phyloP scores from a whole-genome alignment of 2,113 vertebrate genomes.

The Sciurus niger region DNA sequence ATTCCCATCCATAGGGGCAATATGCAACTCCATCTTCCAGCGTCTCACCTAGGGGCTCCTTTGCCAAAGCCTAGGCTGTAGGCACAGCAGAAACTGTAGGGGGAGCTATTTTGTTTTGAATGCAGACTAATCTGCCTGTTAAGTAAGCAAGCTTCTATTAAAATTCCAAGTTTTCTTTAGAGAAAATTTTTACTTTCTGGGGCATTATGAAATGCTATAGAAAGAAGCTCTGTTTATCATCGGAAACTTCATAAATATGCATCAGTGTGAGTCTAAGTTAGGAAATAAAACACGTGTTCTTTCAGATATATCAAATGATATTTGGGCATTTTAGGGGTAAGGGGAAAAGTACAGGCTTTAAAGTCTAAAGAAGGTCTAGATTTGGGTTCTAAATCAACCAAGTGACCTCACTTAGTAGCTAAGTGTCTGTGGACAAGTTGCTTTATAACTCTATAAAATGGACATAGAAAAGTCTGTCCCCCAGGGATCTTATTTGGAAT shows the following conservation, averaged over 20 bases:
- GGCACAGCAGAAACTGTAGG: conserved; percentile 38
- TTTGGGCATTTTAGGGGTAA: neutral
- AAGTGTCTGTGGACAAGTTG: neutral
- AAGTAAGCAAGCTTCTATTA: neutral
- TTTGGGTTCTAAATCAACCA: neutral
- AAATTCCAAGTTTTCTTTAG: neutral
- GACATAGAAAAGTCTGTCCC: neutral
- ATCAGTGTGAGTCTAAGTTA: neutral
- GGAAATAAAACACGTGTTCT: neutral
- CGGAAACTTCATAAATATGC: neutral
- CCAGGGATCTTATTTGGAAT: neutral
- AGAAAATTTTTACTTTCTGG: neutral
- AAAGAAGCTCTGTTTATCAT: neutral
- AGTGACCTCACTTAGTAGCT: neutral
- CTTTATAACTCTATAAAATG: neutral
- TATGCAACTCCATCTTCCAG: accelerated
- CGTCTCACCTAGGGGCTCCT: neutral
- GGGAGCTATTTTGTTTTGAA: conserved; percentile 78
- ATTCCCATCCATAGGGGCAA: neutral
- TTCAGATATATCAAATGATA: neutral
- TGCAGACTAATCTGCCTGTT: conserved; percentile 3
- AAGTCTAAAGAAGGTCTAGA: neutral
- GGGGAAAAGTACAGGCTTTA: neutral
- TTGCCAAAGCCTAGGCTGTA: neutral
- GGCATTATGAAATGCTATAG: neutral